Evolutionary conservation across 2,888 invertebrate species (phyloP).

Genomic region (Acanthopleura granulata): DNA sequence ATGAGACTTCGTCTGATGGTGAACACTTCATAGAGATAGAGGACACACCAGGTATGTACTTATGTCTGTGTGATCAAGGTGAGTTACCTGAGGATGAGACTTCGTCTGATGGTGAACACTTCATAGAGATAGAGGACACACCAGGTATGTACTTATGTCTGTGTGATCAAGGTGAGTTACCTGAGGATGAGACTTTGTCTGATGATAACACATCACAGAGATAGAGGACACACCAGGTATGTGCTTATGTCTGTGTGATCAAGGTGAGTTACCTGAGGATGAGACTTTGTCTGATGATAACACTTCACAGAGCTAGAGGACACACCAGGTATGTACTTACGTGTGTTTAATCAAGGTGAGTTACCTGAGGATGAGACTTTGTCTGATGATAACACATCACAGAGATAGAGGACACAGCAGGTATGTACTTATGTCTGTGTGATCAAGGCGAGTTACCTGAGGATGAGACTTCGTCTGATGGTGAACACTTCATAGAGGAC

Average conservation of each 20-base stretch:
- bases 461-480: slow-evolving; percentile 82
- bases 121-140: slow-evolving; percentile 88
- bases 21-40: slow-evolving; percentile 88
- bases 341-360: slow-evolving; percentile 74
- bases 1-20: slow-evolving; percentile 82
- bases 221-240: slow-evolving; percentile 77
- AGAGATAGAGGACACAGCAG: slow-evolving; percentile 87
- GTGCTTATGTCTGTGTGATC: slow-evolving; percentile 72
- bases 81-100: slow-evolving; percentile 89
- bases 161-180: slow-evolving; percentile 55
- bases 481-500: slow-evolving; percentile 87
- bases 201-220: slow-evolving; percentile 73
- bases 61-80: slow-evolving; percentile 41
- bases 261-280: slow-evolving; percentile 88
- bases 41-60: slow-evolving; percentile 78
- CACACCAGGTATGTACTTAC: slow-evolving; percentile 74
- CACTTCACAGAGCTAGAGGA: slow-evolving; percentile 89
- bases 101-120: slow-evolving; percentile 81
- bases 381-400: slow-evolving; percentile 84
- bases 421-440: slow-evolving; percentile 70
- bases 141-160: slow-evolving; percentile 75
- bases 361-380: slow-evolving; percentile 84
- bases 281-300: slow-evolving; percentile 81
- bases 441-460: slow-evolving; percentile 87
- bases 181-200: too few relatives aligned